Evolutionary conservation across 1,140 invertebrate genomes (phyloP).

Genomic region (Neotoxoptera formosana): DNA sequence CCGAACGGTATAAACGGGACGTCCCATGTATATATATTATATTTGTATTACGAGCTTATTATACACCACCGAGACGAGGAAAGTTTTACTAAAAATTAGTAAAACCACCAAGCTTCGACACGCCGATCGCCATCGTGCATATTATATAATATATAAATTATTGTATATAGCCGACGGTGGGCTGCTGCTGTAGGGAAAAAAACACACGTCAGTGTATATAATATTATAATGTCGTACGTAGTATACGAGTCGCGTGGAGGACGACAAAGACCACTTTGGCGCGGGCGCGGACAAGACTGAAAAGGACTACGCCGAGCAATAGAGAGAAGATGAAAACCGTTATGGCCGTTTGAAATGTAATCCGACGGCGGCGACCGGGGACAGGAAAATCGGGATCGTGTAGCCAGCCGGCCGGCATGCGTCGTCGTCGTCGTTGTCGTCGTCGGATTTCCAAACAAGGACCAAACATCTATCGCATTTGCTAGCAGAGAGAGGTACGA

Average conservation of each 20-base stretch:
- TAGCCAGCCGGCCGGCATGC: neutral
- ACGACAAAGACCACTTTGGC: neutral
- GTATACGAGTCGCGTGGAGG: neutral
- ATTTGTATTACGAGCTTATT: neutral
- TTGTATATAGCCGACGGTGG: too few relatives aligned
- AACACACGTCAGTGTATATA: neutral
- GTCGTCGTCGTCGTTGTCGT: neutral
- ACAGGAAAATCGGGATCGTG: conserved; percentile 50
- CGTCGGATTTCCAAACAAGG: conserved; percentile 42
- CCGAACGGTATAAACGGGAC: neutral
- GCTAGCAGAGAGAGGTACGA: neutral
- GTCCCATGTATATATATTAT: neutral
- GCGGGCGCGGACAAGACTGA: neutral
- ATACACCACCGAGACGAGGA: neutral
- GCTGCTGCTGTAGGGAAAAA: neutral
- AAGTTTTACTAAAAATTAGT: neutral
- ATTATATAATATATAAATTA: neutral
- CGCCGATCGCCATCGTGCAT: too few relatives aligned
- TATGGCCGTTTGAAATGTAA: conserved; percentile 2
- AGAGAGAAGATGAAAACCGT: neutral
- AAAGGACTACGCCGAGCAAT: neutral
- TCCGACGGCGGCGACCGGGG: neutral
- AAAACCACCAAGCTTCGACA: neutral
- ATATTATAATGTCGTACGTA: neutral
- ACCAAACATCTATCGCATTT: neutral